Evolutionary conservation across 2,888 invertebrate genomes (phyloP), one percentile per base, ranked within the genome.

Genomic region (Habroteleia sp.): DNA sequence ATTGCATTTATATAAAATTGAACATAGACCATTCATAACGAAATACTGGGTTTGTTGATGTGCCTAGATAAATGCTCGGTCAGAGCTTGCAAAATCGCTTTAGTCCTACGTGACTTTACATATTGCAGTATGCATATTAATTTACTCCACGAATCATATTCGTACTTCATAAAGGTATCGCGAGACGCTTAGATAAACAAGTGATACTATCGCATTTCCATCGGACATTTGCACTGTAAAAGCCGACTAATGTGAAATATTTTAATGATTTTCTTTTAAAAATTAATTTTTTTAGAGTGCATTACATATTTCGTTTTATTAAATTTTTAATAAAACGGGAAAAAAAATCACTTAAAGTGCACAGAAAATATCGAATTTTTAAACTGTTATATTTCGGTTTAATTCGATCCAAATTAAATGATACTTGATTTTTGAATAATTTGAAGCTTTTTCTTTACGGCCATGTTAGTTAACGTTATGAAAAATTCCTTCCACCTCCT

Each of bases 111-210:
- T 41, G 72, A 68, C 74, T 79, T 77, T 77, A 71, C 77, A 78
- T 78, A 79, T 77, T 75, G 74, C 76, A 77, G 73, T 69, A 73
- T 75, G 79, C 75, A 78, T 77, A 77, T 79, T 78, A 76, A 78
- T 77, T 77, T 48, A 13, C 14, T 14, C 23, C 33, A 8, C 46
- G 44, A 39, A 58, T 35, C 52, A 10, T 29, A 52, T 60, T 60
- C 37, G 29, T 60, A 50, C 41, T 60, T 60, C 27, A 63, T 63
- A 50, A 11, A 33, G 35, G n/a, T 63, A 56, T 56, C 14, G 52
- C 20, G 31, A 60, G 11, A 60, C n/a, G 20, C 25, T 10, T 62
- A 52, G 33, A 16, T 33, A 20, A 42, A 27, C 58, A 14, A 52
- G 58, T 58, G 58, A 62, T 66, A 60, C 48, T 44, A 29, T 48